Percentiles rank a stretch among this genome's conserved stretches.
Evolutionary conservation across 1,140 invertebrate genomes (phyloP).

Genomic region (Cryptotermes secundus): DNA sequence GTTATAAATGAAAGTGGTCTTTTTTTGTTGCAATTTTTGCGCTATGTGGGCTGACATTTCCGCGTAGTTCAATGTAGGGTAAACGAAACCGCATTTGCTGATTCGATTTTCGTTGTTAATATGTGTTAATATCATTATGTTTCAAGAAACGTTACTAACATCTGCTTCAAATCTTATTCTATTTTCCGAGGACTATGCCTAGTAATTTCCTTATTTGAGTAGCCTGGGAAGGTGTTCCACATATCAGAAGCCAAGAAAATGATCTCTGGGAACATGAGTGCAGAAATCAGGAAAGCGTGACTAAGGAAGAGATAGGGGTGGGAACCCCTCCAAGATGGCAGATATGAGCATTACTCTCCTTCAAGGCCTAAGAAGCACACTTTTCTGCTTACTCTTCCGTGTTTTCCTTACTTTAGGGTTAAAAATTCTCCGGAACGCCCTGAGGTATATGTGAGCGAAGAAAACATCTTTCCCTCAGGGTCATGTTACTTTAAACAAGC

Average conservation of each 20-base stretch:
- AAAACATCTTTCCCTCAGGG: background rate
- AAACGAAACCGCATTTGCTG: no score
- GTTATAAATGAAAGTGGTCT: no score
- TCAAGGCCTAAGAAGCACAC: background rate
- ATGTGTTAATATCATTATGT: no score
- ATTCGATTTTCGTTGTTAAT: no score
- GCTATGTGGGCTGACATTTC: no score
- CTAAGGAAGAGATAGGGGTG: background rate
- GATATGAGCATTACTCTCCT: background rate
- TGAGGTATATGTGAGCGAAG: background rate
- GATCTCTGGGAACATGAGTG: background rate
- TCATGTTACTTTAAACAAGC: background rate
- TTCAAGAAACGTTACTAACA: background rate
- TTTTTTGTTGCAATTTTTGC: no score
- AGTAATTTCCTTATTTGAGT: slow-evolving; percentile 1
- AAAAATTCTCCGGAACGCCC: background rate
- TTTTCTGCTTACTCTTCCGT: background rate
- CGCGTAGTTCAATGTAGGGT: no score
- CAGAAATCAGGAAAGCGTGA: background rate
- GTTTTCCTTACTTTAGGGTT: background rate
- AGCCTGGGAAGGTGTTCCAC: background rate
- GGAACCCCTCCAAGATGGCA: background rate
- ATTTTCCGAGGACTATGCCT: background rate
- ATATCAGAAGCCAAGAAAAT: background rate
- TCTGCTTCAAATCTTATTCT: background rate